Conservation (phyloP, 2,797 vertebrate genomes). For the Trematomus bernacchii region DNA sequence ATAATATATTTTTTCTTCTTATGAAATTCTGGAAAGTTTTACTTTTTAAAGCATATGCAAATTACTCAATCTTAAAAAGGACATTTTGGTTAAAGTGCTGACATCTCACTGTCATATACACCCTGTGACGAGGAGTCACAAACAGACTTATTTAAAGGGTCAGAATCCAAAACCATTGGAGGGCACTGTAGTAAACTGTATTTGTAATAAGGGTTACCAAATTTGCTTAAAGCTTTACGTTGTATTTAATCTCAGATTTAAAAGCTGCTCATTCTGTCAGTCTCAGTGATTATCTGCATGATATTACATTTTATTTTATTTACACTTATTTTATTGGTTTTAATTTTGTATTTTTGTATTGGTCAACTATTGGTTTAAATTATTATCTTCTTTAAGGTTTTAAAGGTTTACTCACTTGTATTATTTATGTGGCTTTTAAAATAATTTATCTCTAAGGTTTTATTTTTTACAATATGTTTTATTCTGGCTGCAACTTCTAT, state of each 20-base stretch:
- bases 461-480: neutral
- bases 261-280: neutral
- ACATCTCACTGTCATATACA: neutral
- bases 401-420: neutral
- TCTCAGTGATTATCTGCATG: neutral
- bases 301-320: no score
- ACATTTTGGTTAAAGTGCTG: neutral
- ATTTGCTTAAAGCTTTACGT: neutral
- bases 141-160: neutral
- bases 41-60: neutral
- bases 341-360: neutral
- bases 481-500: neutral
- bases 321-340: neutral
- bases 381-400: neutral
- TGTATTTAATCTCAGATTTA: constrained; percentile 1
- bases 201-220: neutral
- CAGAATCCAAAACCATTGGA: neutral
- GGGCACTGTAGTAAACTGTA: neutral
- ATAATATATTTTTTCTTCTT: neutral
- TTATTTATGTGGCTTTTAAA: constrained; percentile 3
- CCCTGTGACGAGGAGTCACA: neutral
- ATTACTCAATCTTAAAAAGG: neutral
- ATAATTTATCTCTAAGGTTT: neutral
- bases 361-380: no score
- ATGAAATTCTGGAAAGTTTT: neutral